Conservation (phyloP, 2,113 vertebrate species). For the Eublepharis macularius region DNA sequence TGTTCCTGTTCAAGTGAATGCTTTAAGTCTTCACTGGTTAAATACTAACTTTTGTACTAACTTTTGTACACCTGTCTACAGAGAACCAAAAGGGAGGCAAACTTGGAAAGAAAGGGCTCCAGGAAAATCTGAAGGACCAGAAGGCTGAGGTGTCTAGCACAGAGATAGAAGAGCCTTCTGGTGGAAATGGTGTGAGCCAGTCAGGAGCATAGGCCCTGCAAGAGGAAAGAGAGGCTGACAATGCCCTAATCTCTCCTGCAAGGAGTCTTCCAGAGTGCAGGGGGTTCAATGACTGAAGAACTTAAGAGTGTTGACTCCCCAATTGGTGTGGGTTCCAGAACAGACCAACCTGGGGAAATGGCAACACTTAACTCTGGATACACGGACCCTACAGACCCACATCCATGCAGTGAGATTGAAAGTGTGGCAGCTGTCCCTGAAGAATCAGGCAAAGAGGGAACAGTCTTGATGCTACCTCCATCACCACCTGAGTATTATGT, state of each 20-base stretch:
- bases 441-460: background rate
- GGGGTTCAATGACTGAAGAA: background rate
- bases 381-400: background rate
- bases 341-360: constrained; percentile 1
- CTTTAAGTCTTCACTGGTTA: background rate
- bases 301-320: too few species aligned
- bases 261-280: background rate
- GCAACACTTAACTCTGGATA: background rate
- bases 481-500: background rate
- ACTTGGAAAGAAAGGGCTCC: background rate
- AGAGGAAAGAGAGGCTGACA: background rate
- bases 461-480: background rate
- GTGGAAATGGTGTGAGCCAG: background rate
- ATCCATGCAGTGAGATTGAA: background rate
- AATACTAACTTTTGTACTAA: background rate
- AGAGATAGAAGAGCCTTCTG: background rate
- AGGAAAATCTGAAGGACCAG: background rate
- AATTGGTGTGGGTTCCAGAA: background rate
- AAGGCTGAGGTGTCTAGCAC: background rate
- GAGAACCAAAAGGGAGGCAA: background rate
- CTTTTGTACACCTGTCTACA: background rate
- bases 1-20: too few species aligned
- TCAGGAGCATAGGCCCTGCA: background rate
- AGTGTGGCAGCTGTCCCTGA: background rate
- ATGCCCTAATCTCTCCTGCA: background rate